phyloP scores from a whole-genome alignment of 2,888 invertebrate genomes.

The Gymnoscelis rufifasciata region DNA sequence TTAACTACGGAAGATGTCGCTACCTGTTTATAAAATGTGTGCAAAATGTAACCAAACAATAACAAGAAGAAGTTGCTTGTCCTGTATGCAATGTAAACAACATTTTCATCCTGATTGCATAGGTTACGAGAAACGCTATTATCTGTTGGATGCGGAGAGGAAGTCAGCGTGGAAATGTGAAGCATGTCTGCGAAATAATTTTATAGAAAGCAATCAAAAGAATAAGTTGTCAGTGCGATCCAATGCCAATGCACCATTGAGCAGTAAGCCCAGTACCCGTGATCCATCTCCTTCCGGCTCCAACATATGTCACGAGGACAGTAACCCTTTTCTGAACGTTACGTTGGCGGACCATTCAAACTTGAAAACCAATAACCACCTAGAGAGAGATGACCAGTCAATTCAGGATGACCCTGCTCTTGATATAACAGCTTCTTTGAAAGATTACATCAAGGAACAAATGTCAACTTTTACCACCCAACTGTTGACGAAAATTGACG shows the following conservation, averaged over 20 bases:
- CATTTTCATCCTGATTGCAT: conserved; percentile 2
- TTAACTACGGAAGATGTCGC: no score
- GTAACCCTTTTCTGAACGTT: conserved; percentile 3
- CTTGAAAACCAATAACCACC: no score
- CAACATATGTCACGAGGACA: background rate
- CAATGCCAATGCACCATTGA: no score
- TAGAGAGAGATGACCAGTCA: no score
- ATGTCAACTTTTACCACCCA: conserved; percentile 1
- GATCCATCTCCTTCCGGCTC: no score
- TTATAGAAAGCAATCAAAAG: background rate
- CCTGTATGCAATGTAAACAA: background rate
- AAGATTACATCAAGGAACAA: conserved; percentile 1
- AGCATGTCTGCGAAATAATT: background rate
- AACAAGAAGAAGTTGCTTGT: no score
- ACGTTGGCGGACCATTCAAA: no score
- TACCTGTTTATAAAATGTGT: no score
- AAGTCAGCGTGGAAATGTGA: conserved; percentile 1
- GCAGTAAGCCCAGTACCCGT: no score
- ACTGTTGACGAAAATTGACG: background rate
- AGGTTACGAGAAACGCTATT: background rate
- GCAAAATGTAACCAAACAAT: no score
- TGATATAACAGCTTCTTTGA: conserved; percentile 1
- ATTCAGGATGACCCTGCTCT: background rate
- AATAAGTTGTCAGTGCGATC: no score
- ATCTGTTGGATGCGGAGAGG: conserved; percentile 1